Conservation (phyloP, 2,888 invertebrate genomes). For the Ischnura elegans region DNA sequence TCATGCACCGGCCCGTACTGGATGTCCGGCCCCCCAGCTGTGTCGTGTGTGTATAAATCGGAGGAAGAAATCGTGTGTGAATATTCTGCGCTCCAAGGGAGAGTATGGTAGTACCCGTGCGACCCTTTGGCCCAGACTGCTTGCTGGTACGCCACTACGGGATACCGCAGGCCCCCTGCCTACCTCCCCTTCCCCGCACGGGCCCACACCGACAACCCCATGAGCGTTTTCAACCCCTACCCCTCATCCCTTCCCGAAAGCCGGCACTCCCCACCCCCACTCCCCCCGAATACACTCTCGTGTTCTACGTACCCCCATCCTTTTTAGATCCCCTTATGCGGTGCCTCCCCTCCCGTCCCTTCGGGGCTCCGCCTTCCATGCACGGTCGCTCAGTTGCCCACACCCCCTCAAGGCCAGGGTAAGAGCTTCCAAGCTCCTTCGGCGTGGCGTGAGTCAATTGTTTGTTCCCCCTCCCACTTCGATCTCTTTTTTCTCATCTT, state of each 20-base stretch:
- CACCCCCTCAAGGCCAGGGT: not conserved
- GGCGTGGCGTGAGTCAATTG: slow-evolving; percentile 41
- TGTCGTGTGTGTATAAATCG: not conserved
- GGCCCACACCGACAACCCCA: not conserved
- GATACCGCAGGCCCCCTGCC: slow-evolving; percentile 65
- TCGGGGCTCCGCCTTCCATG: not conserved
- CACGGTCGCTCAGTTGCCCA: slow-evolving; percentile 11
- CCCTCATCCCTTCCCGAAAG: not conserved
- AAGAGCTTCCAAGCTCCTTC: not conserved
- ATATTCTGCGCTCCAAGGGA: slow-evolving; percentile 38
- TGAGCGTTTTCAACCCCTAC: not conserved
- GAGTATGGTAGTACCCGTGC: slow-evolving; percentile 34
- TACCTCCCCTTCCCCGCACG: not conserved
- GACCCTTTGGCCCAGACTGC: slow-evolving; percentile 63
- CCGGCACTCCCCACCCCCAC: not conserved
- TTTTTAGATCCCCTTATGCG: not conserved
- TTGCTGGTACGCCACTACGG: slow-evolving; percentile 66
- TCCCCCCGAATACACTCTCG: not conserved
- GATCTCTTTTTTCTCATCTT: not conserved
- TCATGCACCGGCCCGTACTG: not conserved
- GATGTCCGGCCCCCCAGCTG: slow-evolving; percentile 50
- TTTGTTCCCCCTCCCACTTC: slow-evolving; percentile 20
- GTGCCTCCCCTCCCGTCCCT: slow-evolving; percentile 25
- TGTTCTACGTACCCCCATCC: not conserved
- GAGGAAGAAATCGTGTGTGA: slow-evolving; percentile 63